Evolutionary conservation across 2,888 invertebrate species (phyloP).

Genomic region (Dasypogon diadema): DNA sequence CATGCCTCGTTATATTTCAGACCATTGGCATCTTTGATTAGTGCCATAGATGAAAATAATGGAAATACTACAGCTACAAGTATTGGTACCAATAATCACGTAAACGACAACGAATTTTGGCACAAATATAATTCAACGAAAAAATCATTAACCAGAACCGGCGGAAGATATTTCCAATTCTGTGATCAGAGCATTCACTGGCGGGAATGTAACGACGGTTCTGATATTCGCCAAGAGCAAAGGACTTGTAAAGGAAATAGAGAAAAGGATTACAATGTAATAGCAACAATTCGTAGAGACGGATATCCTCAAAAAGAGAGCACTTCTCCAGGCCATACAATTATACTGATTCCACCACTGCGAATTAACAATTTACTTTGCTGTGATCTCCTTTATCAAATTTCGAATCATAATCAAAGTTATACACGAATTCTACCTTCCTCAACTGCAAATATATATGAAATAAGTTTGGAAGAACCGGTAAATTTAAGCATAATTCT

Average conservation of each 20-base stretch:
- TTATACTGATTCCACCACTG: constrained; percentile 86
- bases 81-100: constrained; percentile 45
- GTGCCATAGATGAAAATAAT: constrained; percentile 60
- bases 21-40: constrained; percentile 70
- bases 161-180: constrained; percentile 62
- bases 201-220: constrained; percentile 61
- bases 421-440: constrained; percentile 69
- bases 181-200: constrained; percentile 64
- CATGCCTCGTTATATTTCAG: constrained; percentile 81
- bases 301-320: constrained; percentile 78
- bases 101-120: constrained; percentile 74
- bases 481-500: constrained; percentile 82
- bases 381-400: constrained; percentile 78
- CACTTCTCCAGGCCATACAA: constrained; percentile 83
- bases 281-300: constrained; percentile 75
- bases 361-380: constrained; percentile 90
- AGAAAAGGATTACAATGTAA: constrained; percentile 63
- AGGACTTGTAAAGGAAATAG: constrained; percentile 62
- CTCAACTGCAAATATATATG: constrained; percentile 71
- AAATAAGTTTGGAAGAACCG: constrained; percentile 70
- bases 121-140: constrained; percentile 68
- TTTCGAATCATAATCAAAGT: constrained; percentile 64
- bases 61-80: constrained; percentile 50
- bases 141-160: not conserved
- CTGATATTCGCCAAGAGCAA: constrained; percentile 60